A percentile compares a stretch with the other conserved stretches of the same genome.
These are phyloP conservation scores for Phodopus roborovskii DNA, from an alignment of 2,113 vertebrate species.

Conservation along the genomic window DNA sequence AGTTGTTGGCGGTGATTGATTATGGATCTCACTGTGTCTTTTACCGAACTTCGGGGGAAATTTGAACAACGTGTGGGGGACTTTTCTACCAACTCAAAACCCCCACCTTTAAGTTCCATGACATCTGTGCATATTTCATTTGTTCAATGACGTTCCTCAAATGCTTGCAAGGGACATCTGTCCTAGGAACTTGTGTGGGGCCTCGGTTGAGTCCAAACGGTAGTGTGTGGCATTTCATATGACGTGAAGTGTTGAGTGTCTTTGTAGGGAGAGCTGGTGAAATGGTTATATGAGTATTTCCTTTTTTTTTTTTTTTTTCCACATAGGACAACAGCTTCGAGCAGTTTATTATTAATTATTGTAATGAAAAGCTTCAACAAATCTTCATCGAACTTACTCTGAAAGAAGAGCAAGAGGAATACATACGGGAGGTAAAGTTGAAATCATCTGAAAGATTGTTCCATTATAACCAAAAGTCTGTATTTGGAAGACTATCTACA, in stretches of 20 bases:
- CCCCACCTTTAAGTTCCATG: background rate
- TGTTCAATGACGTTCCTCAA: background rate
- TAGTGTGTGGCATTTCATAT: background rate
- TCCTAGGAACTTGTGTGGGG: constrained; percentile 26
- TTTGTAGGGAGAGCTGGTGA: background rate
- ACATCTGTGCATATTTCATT: background rate
- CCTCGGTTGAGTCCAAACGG: background rate
- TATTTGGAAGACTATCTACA: background rate
- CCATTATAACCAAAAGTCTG: background rate
- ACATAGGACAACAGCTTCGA: constrained; percentile 98
- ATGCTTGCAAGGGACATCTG: background rate
- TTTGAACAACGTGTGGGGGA: background rate
- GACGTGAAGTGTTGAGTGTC: background rate
- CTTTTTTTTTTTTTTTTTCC: constrained; percentile 24
- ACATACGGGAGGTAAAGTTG: constrained; percentile 93
- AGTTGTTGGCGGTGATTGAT: background rate
- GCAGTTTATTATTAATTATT: constrained; percentile 99
- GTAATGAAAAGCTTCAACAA: constrained; percentile 98
- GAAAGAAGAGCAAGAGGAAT: constrained; percentile 98
- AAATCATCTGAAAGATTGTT: background rate
- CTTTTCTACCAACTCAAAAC: constrained; percentile 30
- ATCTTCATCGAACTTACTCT: constrained; percentile 99
- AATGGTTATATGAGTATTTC: background rate
- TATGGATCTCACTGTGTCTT: background rate
- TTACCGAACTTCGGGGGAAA: background rate